Percentiles rank a stretch among this genome's conserved stretches.
Conservation (phyloP, 2,113 vertebrate species). For the Orthonyx spaldingii region DNA sequence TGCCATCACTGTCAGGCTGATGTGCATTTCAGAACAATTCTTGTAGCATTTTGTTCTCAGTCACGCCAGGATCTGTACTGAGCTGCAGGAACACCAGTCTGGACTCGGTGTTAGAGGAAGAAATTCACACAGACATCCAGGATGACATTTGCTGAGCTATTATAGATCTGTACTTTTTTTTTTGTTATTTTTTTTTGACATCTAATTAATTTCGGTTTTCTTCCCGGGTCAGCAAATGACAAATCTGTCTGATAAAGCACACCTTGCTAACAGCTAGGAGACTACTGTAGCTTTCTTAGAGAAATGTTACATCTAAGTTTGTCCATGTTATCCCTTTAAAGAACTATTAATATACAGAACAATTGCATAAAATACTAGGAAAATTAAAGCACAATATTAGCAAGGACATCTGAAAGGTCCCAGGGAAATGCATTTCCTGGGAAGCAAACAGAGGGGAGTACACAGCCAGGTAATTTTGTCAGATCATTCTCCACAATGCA, state of each 20-base stretch:
- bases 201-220: not conserved
- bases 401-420: not conserved
- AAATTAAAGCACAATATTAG: not conserved
- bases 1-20: constrained; percentile 41
- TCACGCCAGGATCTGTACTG: not conserved
- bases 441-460: not conserved
- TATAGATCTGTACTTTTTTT: not conserved
- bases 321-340: not conserved
- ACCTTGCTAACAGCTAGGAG: not conserved
- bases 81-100: not conserved
- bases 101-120: not conserved
- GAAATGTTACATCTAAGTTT: not conserved
- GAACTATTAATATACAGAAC: not conserved
- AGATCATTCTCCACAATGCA: not conserved
- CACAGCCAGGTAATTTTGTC: not conserved
- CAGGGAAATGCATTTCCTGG: not conserved
- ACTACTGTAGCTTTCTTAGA: not conserved
- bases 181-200: not conserved
- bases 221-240: not conserved
- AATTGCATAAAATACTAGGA: not conserved
- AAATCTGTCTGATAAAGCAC: not conserved
- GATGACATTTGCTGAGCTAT: not conserved
- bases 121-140: not conserved
- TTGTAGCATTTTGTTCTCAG: constrained; percentile 10
- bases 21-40: constrained; percentile 15